Base-by-base conservation (phyloP, 2,797 vertebrate species). In the Acrossocheilus fasciatus region DNA sequence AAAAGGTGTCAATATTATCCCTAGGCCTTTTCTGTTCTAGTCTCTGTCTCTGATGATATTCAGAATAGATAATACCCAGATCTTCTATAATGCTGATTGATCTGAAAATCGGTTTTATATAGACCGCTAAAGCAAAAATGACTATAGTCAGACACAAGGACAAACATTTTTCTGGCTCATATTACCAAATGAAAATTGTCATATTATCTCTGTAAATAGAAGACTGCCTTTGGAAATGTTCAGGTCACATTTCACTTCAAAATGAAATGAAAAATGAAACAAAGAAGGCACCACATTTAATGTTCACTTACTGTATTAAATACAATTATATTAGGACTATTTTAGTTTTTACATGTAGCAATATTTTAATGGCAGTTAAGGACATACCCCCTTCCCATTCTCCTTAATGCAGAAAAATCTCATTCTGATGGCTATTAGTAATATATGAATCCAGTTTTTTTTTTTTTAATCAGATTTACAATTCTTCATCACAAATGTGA, bases 71-170 rank as follows among this genome's bases (percentile, higher is more conserved):
- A 23, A 20, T 74, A 23, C 8, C 23, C 47, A 34, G 1, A 39
- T 80, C 47, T 47, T 57, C 2, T 36, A 45, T 68, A 68, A 70
- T 78, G 47, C 12, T 36, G 26, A 85, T 72, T 59, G 66, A 85
- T 79, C 76, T 80, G 76, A 70, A 70, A 70, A 69, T 70, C n/a
- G 0, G 15, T 84, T 81, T 41, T 68, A 41, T 11, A 41, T 43
- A 17, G 64, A 79, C 18, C 2, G 8, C 12, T 78, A 59, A 79
- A 59, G 17, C n/a, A 85, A 59, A 79, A 43, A 39, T 17, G 34
- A 12, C 80, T 41, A 6, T n/a, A 52, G 45, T 70, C 47, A 64
- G n/a, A 45, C 4, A 47, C 18, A 50, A 68, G 17, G 17, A 26
- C 59, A 50, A 81, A 15, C 41, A 8, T 9, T 50, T 66, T 34